These are phyloP conservation scores for Drosophila austrosaltans DNA, from an alignment of 2,888 invertebrate species.

Conservation along the genomic window DNA sequence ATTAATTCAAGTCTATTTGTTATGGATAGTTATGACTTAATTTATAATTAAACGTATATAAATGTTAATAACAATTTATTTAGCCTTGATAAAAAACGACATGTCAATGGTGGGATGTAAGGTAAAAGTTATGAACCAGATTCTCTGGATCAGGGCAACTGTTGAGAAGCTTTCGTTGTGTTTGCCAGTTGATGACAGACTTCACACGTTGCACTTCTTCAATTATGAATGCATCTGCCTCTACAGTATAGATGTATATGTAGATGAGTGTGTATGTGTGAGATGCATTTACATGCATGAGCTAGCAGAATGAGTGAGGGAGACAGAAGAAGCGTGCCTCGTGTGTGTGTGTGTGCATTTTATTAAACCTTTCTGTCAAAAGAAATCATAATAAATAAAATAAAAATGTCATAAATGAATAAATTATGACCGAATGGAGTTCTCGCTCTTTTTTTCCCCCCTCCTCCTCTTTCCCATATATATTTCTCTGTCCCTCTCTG, in stretches of 20 bases:
- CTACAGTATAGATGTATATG: slow-evolving; percentile 2
- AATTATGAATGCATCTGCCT: slow-evolving; percentile 56
- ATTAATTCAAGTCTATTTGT: background rate
- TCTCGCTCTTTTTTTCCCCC: background rate
- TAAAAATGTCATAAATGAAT: slow-evolving; percentile 50
- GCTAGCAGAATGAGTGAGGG: slow-evolving; percentile 1
- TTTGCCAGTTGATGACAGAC: slow-evolving; percentile 41
- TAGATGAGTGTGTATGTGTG: slow-evolving; percentile 1
- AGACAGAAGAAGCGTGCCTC: too few relatives aligned
- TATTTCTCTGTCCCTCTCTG: background rate
- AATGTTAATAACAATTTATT: slow-evolving; percentile 9
- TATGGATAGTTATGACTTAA: slow-evolving; percentile 5
- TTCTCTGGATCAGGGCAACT: slow-evolving; percentile 24
- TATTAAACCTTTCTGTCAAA: slow-evolving; percentile 54
- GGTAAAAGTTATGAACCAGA: background rate
- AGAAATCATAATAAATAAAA: slow-evolving; percentile 50
- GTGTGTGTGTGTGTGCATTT: slow-evolving; percentile 26
- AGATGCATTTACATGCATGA: slow-evolving; percentile 44
- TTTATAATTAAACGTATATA: slow-evolving; percentile 22
- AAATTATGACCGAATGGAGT: slow-evolving; percentile 39
- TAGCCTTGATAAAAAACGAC: background rate
- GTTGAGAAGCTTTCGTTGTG: slow-evolving; percentile 42
- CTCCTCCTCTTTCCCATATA: background rate
- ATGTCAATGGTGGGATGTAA: background rate
- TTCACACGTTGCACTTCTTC: slow-evolving; percentile 61